Evolutionary conservation across 2,113 vertebrate genomes (phyloP).

Genomic region (Meles meles): DNA sequence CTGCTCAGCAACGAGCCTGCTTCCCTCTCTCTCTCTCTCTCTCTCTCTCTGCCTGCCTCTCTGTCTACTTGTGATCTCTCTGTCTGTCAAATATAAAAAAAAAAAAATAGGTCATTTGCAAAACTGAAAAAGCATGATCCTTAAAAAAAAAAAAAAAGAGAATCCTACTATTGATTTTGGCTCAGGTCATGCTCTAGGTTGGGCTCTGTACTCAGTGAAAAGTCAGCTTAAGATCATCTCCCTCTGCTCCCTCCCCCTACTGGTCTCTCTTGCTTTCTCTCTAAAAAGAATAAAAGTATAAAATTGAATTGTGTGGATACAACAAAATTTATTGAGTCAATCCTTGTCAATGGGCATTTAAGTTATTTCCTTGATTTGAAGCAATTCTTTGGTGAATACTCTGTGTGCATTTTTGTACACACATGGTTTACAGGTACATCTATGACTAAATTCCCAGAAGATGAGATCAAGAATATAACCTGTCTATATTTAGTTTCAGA

Average conservation of each 20-base stretch:
- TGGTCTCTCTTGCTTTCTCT: neutral
- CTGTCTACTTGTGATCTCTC: no score
- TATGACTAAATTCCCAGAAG: neutral
- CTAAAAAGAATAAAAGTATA: neutral
- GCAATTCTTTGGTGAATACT: neutral
- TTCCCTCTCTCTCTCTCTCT: no score
- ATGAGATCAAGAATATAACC: conserved; percentile 5
- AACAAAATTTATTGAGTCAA: neutral
- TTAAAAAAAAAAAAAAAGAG: no score
- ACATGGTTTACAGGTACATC: neutral
- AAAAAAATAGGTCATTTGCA: no score
- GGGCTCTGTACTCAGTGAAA: neutral
- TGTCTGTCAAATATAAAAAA: no score
- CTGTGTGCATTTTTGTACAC: neutral
- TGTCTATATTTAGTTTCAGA: neutral
- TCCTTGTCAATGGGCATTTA: neutral
- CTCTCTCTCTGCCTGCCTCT: no score
- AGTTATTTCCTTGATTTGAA: neutral
- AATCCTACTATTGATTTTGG: neutral
- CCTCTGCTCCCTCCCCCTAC: neutral
- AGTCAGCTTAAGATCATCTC: neutral
- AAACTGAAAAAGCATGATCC: no score
- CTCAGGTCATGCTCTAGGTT: neutral
- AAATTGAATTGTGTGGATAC: neutral
- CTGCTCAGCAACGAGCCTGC: no score